phyloP scores from a whole-genome alignment of 2,888 invertebrate species.

The Polydrusus cervinus region DNA sequence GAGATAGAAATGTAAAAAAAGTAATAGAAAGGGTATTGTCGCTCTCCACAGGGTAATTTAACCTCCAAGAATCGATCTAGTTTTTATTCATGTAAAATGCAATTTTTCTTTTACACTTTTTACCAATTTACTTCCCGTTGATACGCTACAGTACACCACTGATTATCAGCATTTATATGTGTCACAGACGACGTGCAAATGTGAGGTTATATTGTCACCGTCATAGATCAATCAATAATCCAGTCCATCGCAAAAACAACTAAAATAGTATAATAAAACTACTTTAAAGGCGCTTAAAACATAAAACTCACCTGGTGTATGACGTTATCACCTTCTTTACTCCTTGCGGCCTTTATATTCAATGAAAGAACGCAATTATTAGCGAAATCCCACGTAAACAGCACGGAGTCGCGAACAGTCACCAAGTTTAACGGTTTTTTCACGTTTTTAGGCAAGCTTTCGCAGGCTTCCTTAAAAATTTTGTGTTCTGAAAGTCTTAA shows the following conservation, averaged over 20 bases:
- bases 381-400: slow-evolving; percentile 80
- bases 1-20: no score
- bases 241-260: not conserved
- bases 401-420: slow-evolving; percentile 78
- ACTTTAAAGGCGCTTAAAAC: not conserved
- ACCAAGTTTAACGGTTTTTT: slow-evolving; percentile 78
- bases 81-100: no score
- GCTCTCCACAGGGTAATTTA: no score
- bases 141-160: no score
- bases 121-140: no score
- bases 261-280: not conserved
- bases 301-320: slow-evolving; percentile 76
- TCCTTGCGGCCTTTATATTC: slow-evolving; percentile 73
- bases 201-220: slow-evolving; percentile 31
- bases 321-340: slow-evolving; percentile 71
- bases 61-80: no score
- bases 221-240: not conserved
- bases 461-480: slow-evolving; percentile 76
- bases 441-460: slow-evolving; percentile 73
- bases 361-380: slow-evolving; percentile 79
- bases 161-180: not conserved
- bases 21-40: no score
- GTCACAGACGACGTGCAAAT: slow-evolving; percentile 19
- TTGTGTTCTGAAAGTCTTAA: slow-evolving; percentile 76
- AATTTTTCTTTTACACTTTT: no score